These are phyloP conservation scores for Brachyistius frenatus DNA, from an alignment of 2,113 vertebrate species.

Conservation along the genomic window DNA sequence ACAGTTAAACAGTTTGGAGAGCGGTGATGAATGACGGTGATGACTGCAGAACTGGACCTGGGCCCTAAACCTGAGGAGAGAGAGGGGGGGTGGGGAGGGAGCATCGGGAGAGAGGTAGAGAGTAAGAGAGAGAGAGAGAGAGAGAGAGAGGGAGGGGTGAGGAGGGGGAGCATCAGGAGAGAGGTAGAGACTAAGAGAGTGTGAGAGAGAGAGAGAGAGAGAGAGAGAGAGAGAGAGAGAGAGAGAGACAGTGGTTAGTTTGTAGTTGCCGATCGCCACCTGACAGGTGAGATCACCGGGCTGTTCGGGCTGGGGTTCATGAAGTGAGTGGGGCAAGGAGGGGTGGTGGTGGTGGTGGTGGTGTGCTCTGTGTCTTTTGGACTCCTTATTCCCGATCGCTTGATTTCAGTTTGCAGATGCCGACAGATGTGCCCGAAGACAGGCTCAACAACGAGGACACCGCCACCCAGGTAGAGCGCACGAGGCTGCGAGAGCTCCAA, in stretches of 20 bases:
- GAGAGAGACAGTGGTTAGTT: conserved; percentile 54
- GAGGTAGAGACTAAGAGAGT: neutral
- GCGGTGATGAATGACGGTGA: conserved; percentile 42
- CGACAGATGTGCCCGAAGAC: conserved; percentile 80
- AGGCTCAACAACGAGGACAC: conserved; percentile 69
- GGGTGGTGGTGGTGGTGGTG: neutral
- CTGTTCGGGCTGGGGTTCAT: conserved; percentile 24
- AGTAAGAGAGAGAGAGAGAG: conserved; percentile 16
- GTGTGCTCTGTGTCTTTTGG: conserved; percentile 17
- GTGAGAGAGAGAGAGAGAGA: conserved; percentile 23
- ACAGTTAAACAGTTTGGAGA: conserved; percentile 3
- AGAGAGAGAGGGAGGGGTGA: conserved; percentile 14
- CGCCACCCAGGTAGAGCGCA: conserved; percentile 58
- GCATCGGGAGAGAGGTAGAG: conserved; percentile 5
- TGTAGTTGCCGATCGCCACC: conserved; percentile 63
- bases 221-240: conserved; percentile 21
- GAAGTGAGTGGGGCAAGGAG: conserved; percentile 39
- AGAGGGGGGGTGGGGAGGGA: neutral
- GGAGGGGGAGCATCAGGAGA: conserved; percentile 11
- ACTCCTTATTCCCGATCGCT: conserved; percentile 43
- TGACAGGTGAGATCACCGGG: conserved; percentile 76
- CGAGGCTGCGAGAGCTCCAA: neutral
- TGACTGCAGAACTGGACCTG: conserved; percentile 44
- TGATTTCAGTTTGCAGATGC: conserved; percentile 78
- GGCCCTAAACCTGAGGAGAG: conserved; percentile 39